Evolutionary conservation across 1,140 invertebrate genomes (phyloP).

Genomic region (Cotesia typhae): DNA sequence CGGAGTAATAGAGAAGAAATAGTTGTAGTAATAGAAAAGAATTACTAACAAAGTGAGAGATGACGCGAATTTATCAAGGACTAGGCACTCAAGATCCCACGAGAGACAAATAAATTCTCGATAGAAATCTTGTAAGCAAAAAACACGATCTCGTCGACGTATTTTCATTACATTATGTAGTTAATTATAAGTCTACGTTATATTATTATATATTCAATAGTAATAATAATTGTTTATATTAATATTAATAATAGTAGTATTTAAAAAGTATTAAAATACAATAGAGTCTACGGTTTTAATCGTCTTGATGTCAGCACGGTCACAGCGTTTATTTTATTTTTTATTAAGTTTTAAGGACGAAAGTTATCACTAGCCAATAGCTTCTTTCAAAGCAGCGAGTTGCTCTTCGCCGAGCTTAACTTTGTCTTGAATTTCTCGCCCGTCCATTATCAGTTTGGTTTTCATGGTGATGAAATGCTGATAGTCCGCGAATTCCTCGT

Average conservation of each 20-base stretch:
- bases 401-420: slow-evolving; percentile 89
- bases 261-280: neutral
- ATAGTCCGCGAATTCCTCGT: slow-evolving; percentile 83
- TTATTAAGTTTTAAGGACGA: slow-evolving; percentile 14
- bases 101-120: slow-evolving; percentile 30
- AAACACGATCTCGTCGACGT: slow-evolving; percentile 19
- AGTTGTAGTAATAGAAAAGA: too few relatives aligned
- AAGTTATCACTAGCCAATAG: slow-evolving; percentile 63
- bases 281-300: slow-evolving; percentile 3
- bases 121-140: slow-evolving; percentile 36
- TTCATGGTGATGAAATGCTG: slow-evolving; percentile 92
- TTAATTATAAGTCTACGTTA: too few relatives aligned
- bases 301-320: neutral
- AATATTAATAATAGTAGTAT: too few relatives aligned
- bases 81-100: slow-evolving; percentile 55
- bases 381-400: slow-evolving; percentile 77
- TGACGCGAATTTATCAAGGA: slow-evolving; percentile 51
- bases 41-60: slow-evolving; percentile 9
- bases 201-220: too few relatives aligned
- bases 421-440: slow-evolving; percentile 86
- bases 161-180: neutral
- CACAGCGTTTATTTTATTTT: slow-evolving; percentile 9
- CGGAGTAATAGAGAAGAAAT: too few relatives aligned
- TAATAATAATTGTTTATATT: too few relatives aligned
- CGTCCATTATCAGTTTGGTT: slow-evolving; percentile 87